Percentiles rank a stretch among this genome's conserved stretches.
Evolutionary conservation across 2,797 vertebrate genomes (phyloP).

Genomic region (Argya squamiceps): DNA sequence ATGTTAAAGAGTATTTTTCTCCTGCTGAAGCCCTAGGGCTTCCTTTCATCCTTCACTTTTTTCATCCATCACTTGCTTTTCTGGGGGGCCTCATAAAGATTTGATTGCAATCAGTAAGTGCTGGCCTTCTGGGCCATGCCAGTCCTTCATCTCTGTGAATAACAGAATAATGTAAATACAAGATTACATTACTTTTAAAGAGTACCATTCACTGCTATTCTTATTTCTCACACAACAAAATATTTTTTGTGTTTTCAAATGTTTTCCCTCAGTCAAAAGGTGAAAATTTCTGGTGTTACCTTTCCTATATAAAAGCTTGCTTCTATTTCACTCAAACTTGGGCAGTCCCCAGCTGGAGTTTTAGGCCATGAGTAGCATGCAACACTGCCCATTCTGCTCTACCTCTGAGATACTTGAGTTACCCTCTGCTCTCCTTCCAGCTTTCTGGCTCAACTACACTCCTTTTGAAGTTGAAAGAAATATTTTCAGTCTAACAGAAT

Average conservation of each 20-base stretch:
- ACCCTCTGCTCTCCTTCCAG: background rate
- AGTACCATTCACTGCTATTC: background rate
- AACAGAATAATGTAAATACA: background rate
- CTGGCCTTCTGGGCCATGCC: background rate
- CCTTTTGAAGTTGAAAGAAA: background rate
- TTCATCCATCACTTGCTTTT: background rate
- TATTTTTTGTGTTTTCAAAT: too few relatives aligned
- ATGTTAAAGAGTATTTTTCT: background rate
- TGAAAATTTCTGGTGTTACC: background rate
- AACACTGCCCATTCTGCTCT: background rate
- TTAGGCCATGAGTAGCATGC: background rate
- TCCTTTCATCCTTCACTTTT: background rate
- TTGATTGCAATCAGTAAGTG: background rate
- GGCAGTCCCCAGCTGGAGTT: background rate
- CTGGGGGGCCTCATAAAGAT: background rate
- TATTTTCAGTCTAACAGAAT: background rate
- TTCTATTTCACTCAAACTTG: background rate
- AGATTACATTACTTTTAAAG: background rate
- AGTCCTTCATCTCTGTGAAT: background rate
- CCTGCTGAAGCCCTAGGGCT: background rate
- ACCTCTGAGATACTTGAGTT: background rate
- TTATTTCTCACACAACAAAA: background rate
- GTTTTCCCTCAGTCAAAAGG: rapidly evolving
- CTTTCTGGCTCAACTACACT: background rate
- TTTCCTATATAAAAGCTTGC: background rate